These are phyloP conservation scores for Hestina assimilis DNA, from an alignment of 1,140 invertebrate species.

Conservation along the genomic window DNA sequence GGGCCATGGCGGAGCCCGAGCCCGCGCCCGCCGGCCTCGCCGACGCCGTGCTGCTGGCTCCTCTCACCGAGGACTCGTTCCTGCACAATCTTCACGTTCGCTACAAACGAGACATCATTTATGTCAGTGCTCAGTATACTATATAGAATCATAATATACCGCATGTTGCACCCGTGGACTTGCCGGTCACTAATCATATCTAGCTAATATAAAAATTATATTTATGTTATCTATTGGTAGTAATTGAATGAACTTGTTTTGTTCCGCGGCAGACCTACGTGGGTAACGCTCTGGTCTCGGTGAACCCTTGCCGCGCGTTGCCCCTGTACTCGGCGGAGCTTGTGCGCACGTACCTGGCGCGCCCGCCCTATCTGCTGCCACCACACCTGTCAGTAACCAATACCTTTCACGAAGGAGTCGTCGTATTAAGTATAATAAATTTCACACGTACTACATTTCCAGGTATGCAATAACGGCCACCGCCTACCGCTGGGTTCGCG, in stretches of 20 bases:
- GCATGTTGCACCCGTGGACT: too few species aligned
- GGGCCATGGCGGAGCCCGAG: conserved; percentile 58
- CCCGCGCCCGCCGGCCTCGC: conserved; percentile 81
- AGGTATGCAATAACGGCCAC: conserved; percentile 89
- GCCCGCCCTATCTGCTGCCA: conserved; percentile 90
- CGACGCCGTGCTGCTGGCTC: conserved; percentile 87
- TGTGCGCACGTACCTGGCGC: conserved; percentile 86
- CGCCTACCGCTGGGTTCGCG: conserved; percentile 86
- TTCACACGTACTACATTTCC: conserved; percentile 32
- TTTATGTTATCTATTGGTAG: too few species aligned
- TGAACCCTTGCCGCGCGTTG: conserved; percentile 89
- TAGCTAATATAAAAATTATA: too few species aligned
- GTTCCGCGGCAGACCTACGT: conserved; percentile 83
- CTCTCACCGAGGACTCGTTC: conserved; percentile 87
- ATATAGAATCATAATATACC: too few species aligned
- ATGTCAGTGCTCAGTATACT: too few species aligned
- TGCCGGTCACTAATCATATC: too few species aligned
- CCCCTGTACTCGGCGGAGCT: conserved; percentile 88
- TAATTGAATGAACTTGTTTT: not conserved
- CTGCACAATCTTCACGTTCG: conserved; percentile 86
- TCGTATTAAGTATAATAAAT: not conserved
- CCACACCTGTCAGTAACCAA: conserved; percentile 89
- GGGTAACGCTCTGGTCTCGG: conserved; percentile 86
- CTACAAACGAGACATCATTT: conserved; percentile 88
- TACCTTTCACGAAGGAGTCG: not conserved